A percentile compares a stretch with the other conserved stretches of the same genome.
Conservation (phyloP, 2,888 invertebrate genomes). For the Stenchaetothrips biformis region DNA sequence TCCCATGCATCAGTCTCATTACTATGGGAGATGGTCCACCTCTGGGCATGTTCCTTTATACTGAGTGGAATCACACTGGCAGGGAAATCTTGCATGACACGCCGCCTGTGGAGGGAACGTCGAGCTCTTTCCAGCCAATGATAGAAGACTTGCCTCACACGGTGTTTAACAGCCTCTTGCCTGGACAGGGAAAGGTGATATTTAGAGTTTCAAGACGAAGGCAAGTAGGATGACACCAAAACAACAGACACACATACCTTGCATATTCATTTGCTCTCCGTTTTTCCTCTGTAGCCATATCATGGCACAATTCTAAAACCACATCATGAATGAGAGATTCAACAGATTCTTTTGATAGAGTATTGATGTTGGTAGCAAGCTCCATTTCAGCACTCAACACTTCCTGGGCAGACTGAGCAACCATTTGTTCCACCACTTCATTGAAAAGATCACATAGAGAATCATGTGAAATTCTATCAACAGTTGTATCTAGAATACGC, state of each 20-base stretch:
- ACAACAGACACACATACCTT: background rate
- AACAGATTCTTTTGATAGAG: background rate
- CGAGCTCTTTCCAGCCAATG: constrained; percentile 2
- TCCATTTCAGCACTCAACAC: background rate
- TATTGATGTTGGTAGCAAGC: background rate
- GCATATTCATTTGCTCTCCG: background rate
- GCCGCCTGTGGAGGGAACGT: background rate
- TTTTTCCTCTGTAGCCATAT: background rate
- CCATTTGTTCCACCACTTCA: background rate
- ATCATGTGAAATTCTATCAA: background rate
- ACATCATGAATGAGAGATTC: background rate
- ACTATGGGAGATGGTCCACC: background rate
- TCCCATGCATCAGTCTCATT: background rate
- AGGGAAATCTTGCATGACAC: constrained; percentile 6
- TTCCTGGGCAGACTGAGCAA: background rate
- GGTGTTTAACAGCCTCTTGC: background rate
- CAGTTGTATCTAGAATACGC: background rate
- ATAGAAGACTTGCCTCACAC: constrained; percentile 4
- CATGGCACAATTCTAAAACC: background rate
- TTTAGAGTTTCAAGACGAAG: background rate
- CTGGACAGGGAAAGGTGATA: background rate
- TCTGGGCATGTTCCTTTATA: background rate
- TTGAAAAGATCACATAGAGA: background rate
- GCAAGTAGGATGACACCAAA: background rate
- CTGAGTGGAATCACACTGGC: constrained; percentile 9